phyloP scores from a whole-genome alignment of 2,888 invertebrate species.

The Phlogophora meticulosa region DNA sequence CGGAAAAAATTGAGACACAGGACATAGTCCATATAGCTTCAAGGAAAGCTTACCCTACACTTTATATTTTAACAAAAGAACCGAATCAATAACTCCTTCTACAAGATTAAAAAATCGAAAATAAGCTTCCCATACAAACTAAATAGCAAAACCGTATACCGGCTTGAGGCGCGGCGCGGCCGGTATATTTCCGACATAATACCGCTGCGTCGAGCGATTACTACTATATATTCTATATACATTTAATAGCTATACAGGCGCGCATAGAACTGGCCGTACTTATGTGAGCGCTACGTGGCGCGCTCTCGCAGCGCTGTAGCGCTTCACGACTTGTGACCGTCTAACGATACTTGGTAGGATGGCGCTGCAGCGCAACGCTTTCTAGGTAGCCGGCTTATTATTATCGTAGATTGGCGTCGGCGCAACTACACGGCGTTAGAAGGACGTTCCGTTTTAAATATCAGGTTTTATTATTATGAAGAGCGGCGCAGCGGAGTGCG shows the following conservation, averaged over 20 bases:
- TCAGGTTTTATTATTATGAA: constrained; percentile 92
- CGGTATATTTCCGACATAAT: constrained; percentile 92
- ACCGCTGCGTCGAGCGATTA: constrained; percentile 92
- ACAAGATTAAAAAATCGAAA: constrained; percentile 87
- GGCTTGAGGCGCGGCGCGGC: constrained; percentile 89
- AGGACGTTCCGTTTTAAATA: constrained; percentile 92
- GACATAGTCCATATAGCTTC: constrained; percentile 83
- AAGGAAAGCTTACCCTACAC: constrained; percentile 85
- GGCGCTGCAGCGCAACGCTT: constrained; percentile 85
- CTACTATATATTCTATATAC: constrained; percentile 92
- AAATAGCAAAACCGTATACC: constrained; percentile 87
- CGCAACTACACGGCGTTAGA: constrained; percentile 92
- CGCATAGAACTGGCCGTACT: constrained; percentile 92
- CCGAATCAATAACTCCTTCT: constrained; percentile 82
- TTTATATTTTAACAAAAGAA: constrained; percentile 88
- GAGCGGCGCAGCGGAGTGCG: constrained; percentile 91
- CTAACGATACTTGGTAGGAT: constrained; percentile 65
- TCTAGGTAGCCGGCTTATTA: constrained; percentile 89
- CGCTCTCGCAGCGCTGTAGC: constrained; percentile 81
- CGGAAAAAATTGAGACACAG: constrained; percentile 70
- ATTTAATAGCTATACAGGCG: constrained; percentile 92
- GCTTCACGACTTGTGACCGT: constrained; percentile 77
- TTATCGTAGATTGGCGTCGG: constrained; percentile 92
- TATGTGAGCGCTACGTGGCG: constrained; percentile 89
- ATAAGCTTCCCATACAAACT: constrained; percentile 90